phyloP scores from a whole-genome alignment of 2,797 vertebrate genomes.

The Tenualosa thibaudeaui region DNA sequence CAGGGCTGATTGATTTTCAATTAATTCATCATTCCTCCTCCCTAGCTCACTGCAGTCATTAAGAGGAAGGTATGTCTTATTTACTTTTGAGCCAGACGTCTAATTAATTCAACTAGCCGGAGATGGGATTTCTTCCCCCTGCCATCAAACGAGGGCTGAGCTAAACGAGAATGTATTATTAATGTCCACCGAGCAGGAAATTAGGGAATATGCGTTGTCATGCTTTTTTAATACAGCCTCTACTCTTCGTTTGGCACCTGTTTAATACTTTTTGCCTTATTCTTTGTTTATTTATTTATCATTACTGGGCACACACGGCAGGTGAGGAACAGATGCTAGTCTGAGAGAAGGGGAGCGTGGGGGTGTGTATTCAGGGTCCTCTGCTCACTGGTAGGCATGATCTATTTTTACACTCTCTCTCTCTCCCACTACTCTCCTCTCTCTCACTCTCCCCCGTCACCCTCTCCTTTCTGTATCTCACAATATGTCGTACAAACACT shows the following conservation, averaged over 20 bases:
- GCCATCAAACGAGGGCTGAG: constrained; percentile 45
- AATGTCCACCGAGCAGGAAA: constrained; percentile 55
- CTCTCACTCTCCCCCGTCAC: neutral
- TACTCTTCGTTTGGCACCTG: neutral
- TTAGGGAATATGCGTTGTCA: constrained; percentile 41
- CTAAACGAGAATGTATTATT: constrained; percentile 54
- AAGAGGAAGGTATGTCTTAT: constrained; percentile 51
- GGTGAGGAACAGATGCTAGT: neutral
- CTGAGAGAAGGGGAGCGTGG: neutral
- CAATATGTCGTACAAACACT: neutral
- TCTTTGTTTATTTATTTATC: neutral
- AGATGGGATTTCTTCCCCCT: constrained; percentile 49
- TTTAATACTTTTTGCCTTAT: neutral
- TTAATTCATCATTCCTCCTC: constrained; percentile 51
- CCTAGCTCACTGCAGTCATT: constrained; percentile 49
- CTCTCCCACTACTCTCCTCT: too few relatives aligned
- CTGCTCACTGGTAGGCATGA: neutral
- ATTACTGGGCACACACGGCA: neutral
- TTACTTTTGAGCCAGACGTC: constrained; percentile 52
- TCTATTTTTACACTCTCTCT: neutral
- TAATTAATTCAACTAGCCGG: constrained; percentile 55
- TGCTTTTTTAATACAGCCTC: constrained; percentile 35
- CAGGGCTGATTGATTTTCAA: constrained; percentile 52
- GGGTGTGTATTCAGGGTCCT: neutral
- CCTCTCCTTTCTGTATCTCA: neutral